Base-by-base conservation (phyloP, 2,113 vertebrate genomes). In the Trematocara macrostoma region DNA sequence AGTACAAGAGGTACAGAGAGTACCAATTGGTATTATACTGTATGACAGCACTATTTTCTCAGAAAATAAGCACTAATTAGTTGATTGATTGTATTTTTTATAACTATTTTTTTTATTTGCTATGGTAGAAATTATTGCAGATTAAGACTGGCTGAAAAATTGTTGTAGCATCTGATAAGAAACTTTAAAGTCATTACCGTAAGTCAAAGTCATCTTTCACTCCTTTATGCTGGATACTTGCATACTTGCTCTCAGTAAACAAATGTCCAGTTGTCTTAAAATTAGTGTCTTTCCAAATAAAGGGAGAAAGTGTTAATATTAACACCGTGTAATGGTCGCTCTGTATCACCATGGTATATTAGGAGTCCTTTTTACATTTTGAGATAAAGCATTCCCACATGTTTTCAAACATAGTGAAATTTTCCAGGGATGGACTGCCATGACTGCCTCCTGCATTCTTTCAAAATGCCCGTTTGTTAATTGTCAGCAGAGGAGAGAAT, bases 351-450 rank as follows among this genome's bases (percentile, higher is more conserved):
- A 96, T 96, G 86, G 92, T 85, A 90, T 93, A 91, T 90, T 91
- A 83, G 90, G 92, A 84, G 94, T 94, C 92, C 95, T 81, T 97
- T 97, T 97, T 95, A 97, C 96, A 96, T 97, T 91, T 64, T 93
- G 93, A 95, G 87, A 93, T 93, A 98, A 98, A 98, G 94, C 94
- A 97, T 96, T 98, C 94, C 97, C 97, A 98, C 94, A 96, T 98
- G 97, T 97, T 97, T 96, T 94, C 94, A 96, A 97, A 97, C 94
- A 96, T 90, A 10, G 92, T 93, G 92, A 91, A 96, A 96, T 96
- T 94, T 95, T 97, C 96, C 95, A 89, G 96, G 97, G 97, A 97
- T 96, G 94, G 83, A 89, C 88, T 95, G 95, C 89, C 87, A 74
- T 84, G 84, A 93, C 89, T 79, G 79, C 94, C 91, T 95, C 92